A percentile compares a stretch with the other conserved stretches of the same genome.
Evolutionary conservation across 2,113 vertebrate genomes (phyloP).

Genomic region (Greenwoodochromis staneri): DNA sequence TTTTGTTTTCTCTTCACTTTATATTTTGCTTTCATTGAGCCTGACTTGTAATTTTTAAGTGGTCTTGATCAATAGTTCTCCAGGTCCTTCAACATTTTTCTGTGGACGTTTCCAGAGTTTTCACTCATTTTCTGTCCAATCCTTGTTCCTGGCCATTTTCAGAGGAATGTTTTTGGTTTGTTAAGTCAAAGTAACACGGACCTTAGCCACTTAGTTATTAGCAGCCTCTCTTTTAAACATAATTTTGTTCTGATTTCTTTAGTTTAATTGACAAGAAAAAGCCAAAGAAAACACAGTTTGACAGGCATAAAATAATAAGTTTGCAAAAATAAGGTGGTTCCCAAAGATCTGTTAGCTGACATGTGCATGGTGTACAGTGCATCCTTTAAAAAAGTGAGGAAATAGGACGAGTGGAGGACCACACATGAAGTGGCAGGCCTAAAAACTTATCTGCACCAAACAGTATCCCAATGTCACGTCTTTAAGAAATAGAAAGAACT

Average conservation of each 20-base stretch:
- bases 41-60: neutral
- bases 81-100: neutral
- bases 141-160: neutral
- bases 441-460: neutral
- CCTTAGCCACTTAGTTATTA: neutral
- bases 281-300: neutral
- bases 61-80: neutral
- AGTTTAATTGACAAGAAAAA: neutral
- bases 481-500: neutral
- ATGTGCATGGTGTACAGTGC: neutral
- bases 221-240: neutral
- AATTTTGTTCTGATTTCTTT: neutral
- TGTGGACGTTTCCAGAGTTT: neutral
- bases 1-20: neutral
- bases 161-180: neutral
- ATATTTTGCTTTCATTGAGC: neutral
- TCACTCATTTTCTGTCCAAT: neutral
- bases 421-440: neutral
- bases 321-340: neutral
- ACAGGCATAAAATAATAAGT: neutral
- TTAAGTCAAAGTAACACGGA: neutral
- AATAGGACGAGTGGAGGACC: neutral
- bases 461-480: neutral
- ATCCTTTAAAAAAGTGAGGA: neutral
- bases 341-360: neutral